Percentiles rank a stretch among this genome's conserved stretches.
phyloP scores from a whole-genome alignment of 2,888 invertebrate genomes.

The Erebia ligea region DNA sequence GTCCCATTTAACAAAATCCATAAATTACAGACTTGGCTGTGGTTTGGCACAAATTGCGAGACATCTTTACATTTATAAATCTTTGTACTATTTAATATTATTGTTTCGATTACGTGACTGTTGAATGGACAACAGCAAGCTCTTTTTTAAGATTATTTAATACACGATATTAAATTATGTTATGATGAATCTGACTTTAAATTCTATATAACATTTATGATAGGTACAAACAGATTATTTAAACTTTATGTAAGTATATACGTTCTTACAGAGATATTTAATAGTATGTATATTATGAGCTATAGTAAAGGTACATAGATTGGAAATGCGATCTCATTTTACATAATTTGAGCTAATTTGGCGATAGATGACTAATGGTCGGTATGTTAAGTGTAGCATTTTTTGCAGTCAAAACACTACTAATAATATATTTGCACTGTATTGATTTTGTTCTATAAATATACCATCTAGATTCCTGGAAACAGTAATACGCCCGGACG shows the following conservation, averaged over 20 bases:
- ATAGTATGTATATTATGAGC: constrained; percentile 30
- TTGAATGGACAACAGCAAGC: constrained; percentile 68
- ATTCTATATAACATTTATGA: constrained; percentile 62
- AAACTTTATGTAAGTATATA: constrained; percentile 32
- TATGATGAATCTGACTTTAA: constrained; percentile 54
- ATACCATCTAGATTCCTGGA: background rate
- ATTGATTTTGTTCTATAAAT: background rate
- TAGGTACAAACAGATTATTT: constrained; percentile 61
- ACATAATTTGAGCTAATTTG: constrained; percentile 30
- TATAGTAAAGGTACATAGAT: constrained; percentile 18
- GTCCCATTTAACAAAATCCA: constrained; percentile 46
- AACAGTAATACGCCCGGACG: background rate
- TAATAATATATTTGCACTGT: background rate
- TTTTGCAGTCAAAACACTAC: background rate
- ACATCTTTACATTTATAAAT: constrained; percentile 47
- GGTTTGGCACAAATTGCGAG: constrained; percentile 74
- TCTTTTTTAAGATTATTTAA: constrained; percentile 35
- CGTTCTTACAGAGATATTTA: constrained; percentile 45
- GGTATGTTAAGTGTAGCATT: background rate
- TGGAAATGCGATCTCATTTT: constrained; percentile 32
- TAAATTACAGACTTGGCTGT: constrained; percentile 50
- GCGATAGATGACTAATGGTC: background rate
- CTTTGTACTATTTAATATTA: constrained; percentile 64
- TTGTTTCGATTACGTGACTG: constrained; percentile 35
- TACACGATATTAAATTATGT: constrained; percentile 41